Evolutionary conservation across 1,140 invertebrate species (phyloP), one percentile per base, ranked within the genome.

Genomic region (Pseudobourletiella spinata): DNA sequence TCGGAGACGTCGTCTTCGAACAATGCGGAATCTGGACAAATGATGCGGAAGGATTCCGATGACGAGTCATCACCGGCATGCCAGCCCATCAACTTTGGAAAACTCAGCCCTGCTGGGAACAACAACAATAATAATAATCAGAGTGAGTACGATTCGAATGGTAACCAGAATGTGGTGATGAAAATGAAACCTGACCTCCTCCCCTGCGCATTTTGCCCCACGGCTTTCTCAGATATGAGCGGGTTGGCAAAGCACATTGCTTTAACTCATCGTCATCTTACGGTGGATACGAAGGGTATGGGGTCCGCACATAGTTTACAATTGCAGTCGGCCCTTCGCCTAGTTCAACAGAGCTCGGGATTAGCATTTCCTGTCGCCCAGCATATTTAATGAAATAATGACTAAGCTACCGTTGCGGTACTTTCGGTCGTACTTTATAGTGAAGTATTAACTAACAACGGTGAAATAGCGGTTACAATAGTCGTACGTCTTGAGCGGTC

Each of bases 161-260:
- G 48, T 3, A 55, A 55, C 29, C 44, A 29, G 24, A 55, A 43
- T 29, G 22, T 56, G 4, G 2, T 26, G 42, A n/a, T 43, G 18
- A 39, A 43, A 26, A 24, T 55, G 18, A 55, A 55, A 6, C 52
- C 52, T 22, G 28, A 55, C 14, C 29, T 39, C 8, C 39, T 32
- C 29, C 52, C 56, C 16, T 57, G 56, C 44, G 11, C 56, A 11
- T 57, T 57, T 44, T 57, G 56, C 44, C 56, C 56, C 3, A 57
- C 56, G 20, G 42, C 25, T 3, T 57, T 42, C 25, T 32, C 28
- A 14, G 32, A 32, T 18, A 32, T 55, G 4, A 8, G 39, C 39
- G 32, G 29, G 3, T 35, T 55, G 4, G 25, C 52, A 3, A 39
- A 16, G 8, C 52, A 55, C 25, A 55, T 55, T 8, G 39, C 14